phyloP scores from a whole-genome alignment of 2,888 invertebrate genomes.

The Drosophila ustulata region DNA sequence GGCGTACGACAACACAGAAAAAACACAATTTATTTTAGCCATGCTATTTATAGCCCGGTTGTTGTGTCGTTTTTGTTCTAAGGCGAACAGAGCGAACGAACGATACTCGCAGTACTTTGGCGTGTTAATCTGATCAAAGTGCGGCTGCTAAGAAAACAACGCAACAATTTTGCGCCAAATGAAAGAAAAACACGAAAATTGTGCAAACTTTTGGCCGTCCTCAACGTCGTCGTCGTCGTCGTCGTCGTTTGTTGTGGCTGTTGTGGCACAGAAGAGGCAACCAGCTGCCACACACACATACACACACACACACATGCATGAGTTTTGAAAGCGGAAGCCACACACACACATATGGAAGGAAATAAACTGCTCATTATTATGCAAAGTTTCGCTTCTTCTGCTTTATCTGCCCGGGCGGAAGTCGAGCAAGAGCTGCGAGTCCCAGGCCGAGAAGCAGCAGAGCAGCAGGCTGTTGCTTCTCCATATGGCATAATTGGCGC shows the following conservation, averaged over 20 bases:
- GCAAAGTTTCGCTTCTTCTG: conserved; percentile 68
- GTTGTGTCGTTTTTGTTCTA: conserved; percentile 13
- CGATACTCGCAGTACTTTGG: conserved; percentile 30
- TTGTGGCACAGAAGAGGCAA: conserved; percentile 48
- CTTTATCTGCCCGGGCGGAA: conserved; percentile 60
- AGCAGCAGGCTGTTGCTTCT: conserved; percentile 50
- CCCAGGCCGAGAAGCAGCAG: not conserved
- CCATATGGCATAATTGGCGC: conserved; percentile 63
- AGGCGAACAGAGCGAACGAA: conserved; percentile 19
- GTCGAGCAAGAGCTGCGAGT: conserved; percentile 27
- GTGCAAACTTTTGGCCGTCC: conserved; percentile 54
- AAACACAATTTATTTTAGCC: conserved; percentile 36
- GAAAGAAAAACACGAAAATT: conserved; percentile 70
- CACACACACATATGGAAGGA: conserved; percentile 35
- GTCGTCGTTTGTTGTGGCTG: conserved; percentile 52
- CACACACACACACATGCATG: conserved; percentile 26
- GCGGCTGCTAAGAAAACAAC: conserved; percentile 63
- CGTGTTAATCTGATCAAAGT: conserved; percentile 73
- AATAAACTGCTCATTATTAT: conserved; percentile 79
- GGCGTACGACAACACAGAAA: conserved; percentile 4
- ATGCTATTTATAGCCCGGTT: conserved; percentile 49
- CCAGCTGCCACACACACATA: conserved; percentile 20
- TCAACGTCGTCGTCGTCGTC: not conserved
- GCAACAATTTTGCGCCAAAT: conserved; percentile 72
- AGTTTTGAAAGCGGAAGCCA: conserved; percentile 58